Evolutionary conservation across 2,888 invertebrate genomes (phyloP), one percentile per base, ranked within the genome.

Genomic region (Trachelus troglodyta): DNA sequence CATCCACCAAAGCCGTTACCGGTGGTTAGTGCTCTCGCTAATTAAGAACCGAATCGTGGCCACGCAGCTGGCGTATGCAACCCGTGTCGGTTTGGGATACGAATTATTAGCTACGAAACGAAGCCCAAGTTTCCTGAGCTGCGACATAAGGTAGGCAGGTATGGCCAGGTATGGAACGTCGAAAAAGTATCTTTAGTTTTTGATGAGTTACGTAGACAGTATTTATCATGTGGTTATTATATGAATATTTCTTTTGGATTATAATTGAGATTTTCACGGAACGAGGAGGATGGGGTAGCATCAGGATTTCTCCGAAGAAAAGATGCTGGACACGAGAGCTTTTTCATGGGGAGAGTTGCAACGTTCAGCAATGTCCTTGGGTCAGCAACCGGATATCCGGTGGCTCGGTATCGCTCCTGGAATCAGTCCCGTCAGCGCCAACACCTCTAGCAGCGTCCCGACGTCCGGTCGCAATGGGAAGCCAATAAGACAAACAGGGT

Each of bases 351-450:
- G 71, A 71, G 71, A 33, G 31, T 34, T 12, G 71, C 71, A 30
- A 33, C 71, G 31, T 71, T 34, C 71, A 15, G 15, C 71, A 56
- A 56, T 56, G 40, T 56, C 40, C 23, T 56, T 84, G 86, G 87
- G 86, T 87, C 86, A 86, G 86, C 86, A 85, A 56, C 83, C 86
- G 89, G 89, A 89, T 87, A 82, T 85, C 87, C 85, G 85, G 86
- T 86, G 87, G 85, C 80, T 84, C 83, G 83, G 85, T 91, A 91
- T 91, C 91, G 85, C 81, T 82, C 83, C 85, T 88, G 89, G 88
- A 87, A 91, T 91, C 91, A 88, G 84, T 87, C 82, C 85, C 80
- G 90, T 91, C 91, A 90, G 91, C 90, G 40, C 30, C 40, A 77
- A 78, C 74, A 69, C 77, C 77, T 75, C 75, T 56, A 23, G 40